Evolutionary conservation across 1,140 invertebrate species (phyloP).

Genomic region (Dolichoris vasculosae): DNA sequence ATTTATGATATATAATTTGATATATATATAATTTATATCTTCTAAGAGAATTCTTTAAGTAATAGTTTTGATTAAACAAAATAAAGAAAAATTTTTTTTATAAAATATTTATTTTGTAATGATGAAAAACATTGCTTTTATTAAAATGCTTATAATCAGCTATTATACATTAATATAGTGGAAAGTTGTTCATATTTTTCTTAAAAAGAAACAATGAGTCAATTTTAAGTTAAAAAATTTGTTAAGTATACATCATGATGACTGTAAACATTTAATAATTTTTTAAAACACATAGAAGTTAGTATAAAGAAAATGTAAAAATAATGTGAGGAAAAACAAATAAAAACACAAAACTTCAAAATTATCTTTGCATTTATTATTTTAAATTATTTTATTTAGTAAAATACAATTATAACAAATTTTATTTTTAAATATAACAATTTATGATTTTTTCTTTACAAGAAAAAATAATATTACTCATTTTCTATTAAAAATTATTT

Average conservation of each 20-base stretch:
- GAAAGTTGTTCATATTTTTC: slow-evolving; percentile 61
- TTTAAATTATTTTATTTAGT: background rate
- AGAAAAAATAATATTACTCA: background rate
- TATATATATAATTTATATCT: no score
- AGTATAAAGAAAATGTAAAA: slow-evolving; percentile 55
- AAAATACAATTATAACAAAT: background rate
- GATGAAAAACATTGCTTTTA: slow-evolving; percentile 48
- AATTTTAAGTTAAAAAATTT: slow-evolving; percentile 50
- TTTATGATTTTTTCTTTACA: background rate
- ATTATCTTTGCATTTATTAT: slow-evolving; percentile 33
- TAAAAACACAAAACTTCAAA: slow-evolving; percentile 40
- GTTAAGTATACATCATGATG: slow-evolving; percentile 55
- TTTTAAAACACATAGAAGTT: slow-evolving; percentile 54
- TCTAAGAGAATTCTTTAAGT: background rate
- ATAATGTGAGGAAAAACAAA: slow-evolving; percentile 47
- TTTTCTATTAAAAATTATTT: background rate
- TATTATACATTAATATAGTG: slow-evolving; percentile 52
- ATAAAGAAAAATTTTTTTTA: slow-evolving; percentile 1
- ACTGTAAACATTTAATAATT: slow-evolving; percentile 55
- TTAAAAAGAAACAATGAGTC: slow-evolving; percentile 51
- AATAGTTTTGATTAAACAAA: background rate
- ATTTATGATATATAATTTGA: no score
- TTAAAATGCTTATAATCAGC: slow-evolving; percentile 47
- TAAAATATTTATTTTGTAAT: slow-evolving; percentile 31
- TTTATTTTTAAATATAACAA: background rate